Evolutionary conservation across 2,888 invertebrate genomes (phyloP).

Genomic region (Amblyteles armatorius): DNA sequence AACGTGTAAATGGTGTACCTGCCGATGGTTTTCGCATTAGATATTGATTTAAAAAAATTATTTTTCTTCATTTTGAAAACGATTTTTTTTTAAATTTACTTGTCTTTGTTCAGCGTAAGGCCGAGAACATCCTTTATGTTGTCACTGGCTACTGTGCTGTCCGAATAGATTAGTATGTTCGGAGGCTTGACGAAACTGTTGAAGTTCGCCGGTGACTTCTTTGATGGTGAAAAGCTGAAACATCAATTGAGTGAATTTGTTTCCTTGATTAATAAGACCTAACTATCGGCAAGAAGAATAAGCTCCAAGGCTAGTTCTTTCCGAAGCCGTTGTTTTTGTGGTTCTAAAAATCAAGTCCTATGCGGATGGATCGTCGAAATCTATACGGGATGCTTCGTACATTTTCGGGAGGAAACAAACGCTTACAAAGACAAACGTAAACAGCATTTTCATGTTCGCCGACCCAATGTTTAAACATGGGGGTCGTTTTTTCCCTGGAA

Average conservation of each 20-base stretch:
- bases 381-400: background rate
- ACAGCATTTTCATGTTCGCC: background rate
- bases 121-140: conserved; percentile 90
- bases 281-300: background rate
- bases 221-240: conserved; percentile 75
- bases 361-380: background rate
- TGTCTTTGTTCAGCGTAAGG: conserved; percentile 89
- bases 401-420: background rate
- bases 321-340: background rate
- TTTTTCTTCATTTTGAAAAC: background rate
- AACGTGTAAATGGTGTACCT: conserved; percentile 85
- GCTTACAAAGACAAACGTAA: background rate
- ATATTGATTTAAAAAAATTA: background rate
- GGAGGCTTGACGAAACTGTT: conserved; percentile 89
- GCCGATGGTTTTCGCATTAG: background rate
- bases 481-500: too few relatives aligned
- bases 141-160: conserved; percentile 90
- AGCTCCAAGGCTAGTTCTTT: background rate
- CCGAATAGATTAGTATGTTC: conserved; percentile 93
- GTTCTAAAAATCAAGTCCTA: background rate
- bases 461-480: background rate
- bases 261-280: background rate
- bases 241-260: conserved; percentile 17
- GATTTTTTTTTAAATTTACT: conserved; percentile 85
- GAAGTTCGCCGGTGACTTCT: conserved; percentile 82